These are phyloP conservation scores for Tympanoctomys barrerae DNA, from an alignment of 2,797 vertebrate genomes.

Conservation along the genomic window DNA sequence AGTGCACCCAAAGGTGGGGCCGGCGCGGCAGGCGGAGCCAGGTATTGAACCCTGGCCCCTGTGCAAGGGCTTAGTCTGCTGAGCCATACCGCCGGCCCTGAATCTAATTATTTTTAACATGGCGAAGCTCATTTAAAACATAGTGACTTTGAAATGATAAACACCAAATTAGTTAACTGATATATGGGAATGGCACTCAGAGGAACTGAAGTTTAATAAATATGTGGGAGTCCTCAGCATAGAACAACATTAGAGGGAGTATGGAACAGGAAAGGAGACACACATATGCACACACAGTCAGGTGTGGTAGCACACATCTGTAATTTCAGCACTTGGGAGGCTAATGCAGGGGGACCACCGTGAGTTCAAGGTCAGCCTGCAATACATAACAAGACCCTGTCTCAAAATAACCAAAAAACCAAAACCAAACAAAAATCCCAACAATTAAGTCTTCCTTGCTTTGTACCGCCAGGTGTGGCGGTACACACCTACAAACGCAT, in stretches of 20 bases:
- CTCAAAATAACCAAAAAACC: background rate
- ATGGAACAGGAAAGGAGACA: background rate
- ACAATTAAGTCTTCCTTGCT: background rate
- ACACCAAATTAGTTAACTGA: conserved; percentile 41
- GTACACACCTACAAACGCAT: background rate
- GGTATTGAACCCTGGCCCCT: too few species aligned
- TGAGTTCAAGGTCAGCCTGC: background rate
- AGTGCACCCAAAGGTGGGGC: too few species aligned
- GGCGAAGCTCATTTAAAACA: conserved; percentile 53
- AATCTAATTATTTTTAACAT: background rate
- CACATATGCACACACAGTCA: background rate
- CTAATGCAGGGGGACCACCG: background rate
- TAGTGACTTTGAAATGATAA: conserved; percentile 44
- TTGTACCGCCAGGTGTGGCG: too few species aligned
- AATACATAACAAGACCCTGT: background rate
- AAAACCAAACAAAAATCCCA: background rate
- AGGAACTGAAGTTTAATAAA: conserved; percentile 25
- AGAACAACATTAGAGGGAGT: background rate
- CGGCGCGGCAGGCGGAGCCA: too few species aligned
- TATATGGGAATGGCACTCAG: background rate
- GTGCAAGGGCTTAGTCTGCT: too few species aligned
- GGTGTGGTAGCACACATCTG: too few species aligned
- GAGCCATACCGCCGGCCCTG: background rate
- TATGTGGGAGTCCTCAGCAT: background rate
- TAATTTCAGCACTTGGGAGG: background rate